A percentile compares a stretch with the other conserved stretches of the same genome.
Evolutionary conservation across 2,888 invertebrate species (phyloP).

Genomic region (Macrophya alboannulata): DNA sequence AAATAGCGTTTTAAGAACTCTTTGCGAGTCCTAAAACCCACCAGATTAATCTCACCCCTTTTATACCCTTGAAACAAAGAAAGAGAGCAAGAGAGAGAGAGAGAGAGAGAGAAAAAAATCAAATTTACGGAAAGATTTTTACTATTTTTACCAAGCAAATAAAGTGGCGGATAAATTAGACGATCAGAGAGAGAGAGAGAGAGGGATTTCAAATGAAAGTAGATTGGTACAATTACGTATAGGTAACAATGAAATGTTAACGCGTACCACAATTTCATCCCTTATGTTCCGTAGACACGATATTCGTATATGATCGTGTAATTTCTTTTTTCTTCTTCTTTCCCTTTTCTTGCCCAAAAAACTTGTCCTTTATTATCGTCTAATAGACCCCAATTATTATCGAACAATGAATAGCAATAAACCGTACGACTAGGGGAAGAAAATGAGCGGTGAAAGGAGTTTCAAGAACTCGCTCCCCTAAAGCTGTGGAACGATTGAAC

Average conservation of each 20-base stretch:
- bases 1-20: slow-evolving; percentile 46
- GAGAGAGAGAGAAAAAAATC: neutral
- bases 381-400: slow-evolving; percentile 6
- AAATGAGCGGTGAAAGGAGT: neutral
- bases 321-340: neutral
- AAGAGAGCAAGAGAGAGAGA: neutral
- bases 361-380: neutral
- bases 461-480: neutral
- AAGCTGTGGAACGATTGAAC: neutral
- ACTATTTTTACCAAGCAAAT: neutral
- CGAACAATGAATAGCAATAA: slow-evolving; percentile 24
- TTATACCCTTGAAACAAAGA: neutral
- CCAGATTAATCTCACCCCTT: neutral
- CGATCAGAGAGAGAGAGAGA: neutral
- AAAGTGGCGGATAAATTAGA: neutral
- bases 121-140: neutral
- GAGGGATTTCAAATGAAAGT: neutral
- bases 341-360: neutral
- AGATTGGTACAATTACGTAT: neutral
- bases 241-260: neutral
- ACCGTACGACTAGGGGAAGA: neutral
- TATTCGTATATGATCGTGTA: slow-evolving; percentile 1
- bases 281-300: neutral
- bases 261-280: neutral
- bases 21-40: neutral